Base-by-base conservation (phyloP, 2,113 vertebrate species). In the Struthidea cinerea region DNA sequence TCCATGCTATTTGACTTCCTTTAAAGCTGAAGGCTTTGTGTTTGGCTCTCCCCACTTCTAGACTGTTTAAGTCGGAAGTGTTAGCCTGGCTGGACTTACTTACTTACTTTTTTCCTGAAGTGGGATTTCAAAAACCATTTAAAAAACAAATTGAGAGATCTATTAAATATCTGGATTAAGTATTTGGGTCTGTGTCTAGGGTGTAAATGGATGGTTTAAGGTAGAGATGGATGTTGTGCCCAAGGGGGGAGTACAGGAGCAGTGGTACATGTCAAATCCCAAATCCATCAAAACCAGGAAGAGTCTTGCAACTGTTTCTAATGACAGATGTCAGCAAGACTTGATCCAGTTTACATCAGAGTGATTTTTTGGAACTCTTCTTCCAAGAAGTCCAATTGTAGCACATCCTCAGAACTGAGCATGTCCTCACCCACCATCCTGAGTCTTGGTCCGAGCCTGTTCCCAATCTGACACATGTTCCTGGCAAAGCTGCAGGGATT, bases 211-310 rank as follows among this genome's bases (percentile, higher is more conserved):
- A 52, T 68, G 11, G 4, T 37, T 27, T 73, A 42, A 37, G 7
- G 23, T 82, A 22, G 7, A 57, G 22, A 27, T 56, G 18, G 49
- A 65, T 57, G 20, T 16, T 4, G 0, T 60, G 30, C 12, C 41
- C 0, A 0, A 2, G 1, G 1, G 0, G 7, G 7, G 2, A 35
- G 16, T 56, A 59, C 9, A 21, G 39, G 21, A 84, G 35, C 22
- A 14, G 8, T 30, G 12, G 6, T 33, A 23, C 9, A 5, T 33
- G 9, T 69, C 46, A 49, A 44, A 68, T 65, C 46, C 12, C 2
- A 2, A 46, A 63, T 61, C 39, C 6, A 18, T 44, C 61, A 60
- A 84, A 84, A 60, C 11, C 12, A 41, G 15, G 33, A 59, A 28
- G 55, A 69, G 21, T 14, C 52, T 71, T 90, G 28, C 28, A 73